Percentiles rank a stretch among this genome's conserved stretches.
Conservation (phyloP, 2,888 invertebrate genomes). For the Ariolimax columbianus region DNA sequence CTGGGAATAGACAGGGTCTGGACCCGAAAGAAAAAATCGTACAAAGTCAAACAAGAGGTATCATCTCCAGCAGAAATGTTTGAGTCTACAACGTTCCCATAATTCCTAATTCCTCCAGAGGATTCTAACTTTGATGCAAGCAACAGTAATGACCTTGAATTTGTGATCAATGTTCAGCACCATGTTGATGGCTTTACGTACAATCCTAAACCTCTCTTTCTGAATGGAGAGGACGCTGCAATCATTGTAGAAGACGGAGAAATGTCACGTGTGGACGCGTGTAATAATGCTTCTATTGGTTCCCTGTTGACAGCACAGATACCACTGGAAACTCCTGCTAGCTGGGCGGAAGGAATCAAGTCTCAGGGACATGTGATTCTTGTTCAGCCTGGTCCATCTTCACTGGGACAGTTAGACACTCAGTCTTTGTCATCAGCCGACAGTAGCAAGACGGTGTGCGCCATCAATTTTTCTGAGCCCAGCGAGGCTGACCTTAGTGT, state of each 20-base stretch:
- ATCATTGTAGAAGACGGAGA: not conserved
- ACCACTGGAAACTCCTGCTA: not conserved
- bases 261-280: not conserved
- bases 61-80: slow-evolving; percentile 1
- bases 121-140: slow-evolving; percentile 16
- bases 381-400: not conserved
- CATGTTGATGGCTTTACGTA: not conserved
- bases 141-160: slow-evolving; percentile 29
- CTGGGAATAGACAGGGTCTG: not conserved
- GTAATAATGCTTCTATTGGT: not conserved
- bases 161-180: not conserved
- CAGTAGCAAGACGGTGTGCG: not conserved
- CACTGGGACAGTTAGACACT: not conserved
- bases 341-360: not conserved
- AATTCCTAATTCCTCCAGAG: not conserved
- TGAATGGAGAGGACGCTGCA: not conserved
- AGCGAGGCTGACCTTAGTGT: too few species aligned
- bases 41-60: not conserved
- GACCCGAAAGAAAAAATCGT: not conserved
- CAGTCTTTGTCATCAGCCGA: not conserved
- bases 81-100: slow-evolving; percentile 8
- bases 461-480: not conserved
- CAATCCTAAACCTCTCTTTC: not conserved
- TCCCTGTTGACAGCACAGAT: not conserved
- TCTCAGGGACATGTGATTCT: not conserved